Evolutionary conservation across 92 coral and sea anemone species (phyloP), one percentile per base, ranked within the genome.

Genomic region (Meandrina meandrites): DNA sequence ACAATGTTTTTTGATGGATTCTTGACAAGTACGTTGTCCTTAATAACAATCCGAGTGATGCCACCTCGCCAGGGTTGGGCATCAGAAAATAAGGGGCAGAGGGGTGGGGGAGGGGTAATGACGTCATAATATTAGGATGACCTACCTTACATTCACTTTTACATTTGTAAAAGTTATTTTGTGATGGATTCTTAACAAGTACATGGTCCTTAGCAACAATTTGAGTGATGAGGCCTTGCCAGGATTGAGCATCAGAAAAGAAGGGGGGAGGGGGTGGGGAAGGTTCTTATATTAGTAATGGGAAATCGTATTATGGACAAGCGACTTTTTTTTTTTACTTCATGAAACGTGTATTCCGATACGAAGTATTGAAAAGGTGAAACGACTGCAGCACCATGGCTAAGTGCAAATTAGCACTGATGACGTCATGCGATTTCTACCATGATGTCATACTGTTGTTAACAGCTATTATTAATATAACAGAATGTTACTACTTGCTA

Each of bases 191-290:
- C 67, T 82, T 82, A 82, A 54, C 78, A 68, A 68, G 47, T 34
- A 69, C 86, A 82, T 69, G 51, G 31, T 56, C 53, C 86, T 82
- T 82, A 82, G 57, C 76, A 82, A 50, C 30, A 82, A 60, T 69
- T 56, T 51, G 86, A 62, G 75, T 82, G 78, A n/a, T 82, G 86
- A 71, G 62, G 35, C 79, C 86, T 27, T 27, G 78, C 79, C 7
- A 82, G 86, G 86, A 73, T 66, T 30, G 86, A 73, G 78, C 86
- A 66, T 81, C 86, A 68, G 80, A 42, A 68, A 69, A 69, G 57
- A 27, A 69, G 75, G 35, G 86, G 86, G 86, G 78, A 22, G 56
- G 78, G 86, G 45, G 78, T 67, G 86, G 86, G 53, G 76, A 66
- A 66, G 2, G 58, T 82, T 48, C 42, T 40, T 24, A 66, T 37